Conservation (phyloP, 2,888 invertebrate genomes). For the Drosophila engyochracea region DNA sequence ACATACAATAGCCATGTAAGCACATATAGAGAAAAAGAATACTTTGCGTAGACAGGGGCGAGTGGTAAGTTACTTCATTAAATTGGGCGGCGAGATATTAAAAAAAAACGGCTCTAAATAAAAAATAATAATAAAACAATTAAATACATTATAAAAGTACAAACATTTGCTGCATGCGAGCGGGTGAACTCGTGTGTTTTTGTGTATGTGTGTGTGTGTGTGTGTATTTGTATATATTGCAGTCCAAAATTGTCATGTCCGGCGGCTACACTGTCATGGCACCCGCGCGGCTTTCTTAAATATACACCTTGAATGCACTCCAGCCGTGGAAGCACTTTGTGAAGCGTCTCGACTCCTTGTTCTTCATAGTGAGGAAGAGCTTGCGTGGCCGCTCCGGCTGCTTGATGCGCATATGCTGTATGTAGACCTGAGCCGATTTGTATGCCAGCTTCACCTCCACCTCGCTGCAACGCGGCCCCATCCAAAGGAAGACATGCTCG, state of each 20-base stretch:
- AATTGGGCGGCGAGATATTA: constrained; percentile 47
- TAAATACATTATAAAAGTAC: constrained; percentile 77
- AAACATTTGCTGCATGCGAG: constrained; percentile 61
- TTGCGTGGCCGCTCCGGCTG: constrained; percentile 96
- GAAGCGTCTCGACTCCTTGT: constrained; percentile 97
- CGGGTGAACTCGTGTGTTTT: not conserved
- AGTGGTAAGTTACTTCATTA: constrained; percentile 52
- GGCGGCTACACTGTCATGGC: constrained; percentile 69
- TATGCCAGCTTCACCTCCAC: constrained; percentile 99
- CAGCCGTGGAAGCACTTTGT: constrained; percentile 99
- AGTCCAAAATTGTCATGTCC: constrained; percentile 59
- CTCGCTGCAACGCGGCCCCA: constrained; percentile 98
- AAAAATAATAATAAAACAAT: constrained; percentile 67
- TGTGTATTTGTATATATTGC: constrained; percentile 41
- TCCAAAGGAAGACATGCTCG: constrained; percentile 98
- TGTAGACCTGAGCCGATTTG: constrained; percentile 99
- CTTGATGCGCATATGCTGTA: constrained; percentile 98
- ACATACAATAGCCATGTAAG: constrained; percentile 56
- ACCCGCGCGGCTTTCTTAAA: constrained; percentile 52
- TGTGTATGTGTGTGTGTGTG: constrained; percentile 21
- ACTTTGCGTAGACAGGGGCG: constrained; percentile 65
- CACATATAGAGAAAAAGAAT: constrained; percentile 64
- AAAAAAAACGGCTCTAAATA: constrained; percentile 60
- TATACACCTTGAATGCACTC: constrained; percentile 91
- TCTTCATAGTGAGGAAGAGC: constrained; percentile 96